These are phyloP conservation scores for Bemisia tabaci DNA, from an alignment of 1,140 invertebrate genomes.

Conservation along the genomic window DNA sequence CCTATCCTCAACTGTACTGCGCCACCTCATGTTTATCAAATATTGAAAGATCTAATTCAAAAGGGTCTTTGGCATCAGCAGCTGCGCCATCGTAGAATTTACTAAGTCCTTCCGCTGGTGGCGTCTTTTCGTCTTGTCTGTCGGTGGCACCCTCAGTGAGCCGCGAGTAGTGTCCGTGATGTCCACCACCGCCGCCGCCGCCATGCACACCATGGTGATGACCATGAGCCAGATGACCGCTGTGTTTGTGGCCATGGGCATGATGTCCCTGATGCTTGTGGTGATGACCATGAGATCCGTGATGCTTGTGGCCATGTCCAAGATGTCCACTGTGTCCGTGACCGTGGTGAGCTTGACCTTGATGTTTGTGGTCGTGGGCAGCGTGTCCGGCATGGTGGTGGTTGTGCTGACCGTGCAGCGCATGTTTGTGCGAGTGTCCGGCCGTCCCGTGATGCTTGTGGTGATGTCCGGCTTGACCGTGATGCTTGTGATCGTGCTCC, in stretches of 20 bases:
- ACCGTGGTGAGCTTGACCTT: slow-evolving; percentile 14
- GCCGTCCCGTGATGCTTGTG: slow-evolving; percentile 14
- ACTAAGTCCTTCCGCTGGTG: slow-evolving; percentile 11
- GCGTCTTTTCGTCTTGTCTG: background rate
- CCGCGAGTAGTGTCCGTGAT: slow-evolving; percentile 5
- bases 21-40: too few relatives aligned
- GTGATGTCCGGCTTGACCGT: slow-evolving; percentile 10
- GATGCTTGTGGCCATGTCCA: slow-evolving; percentile 16
- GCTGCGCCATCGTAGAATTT: slow-evolving; percentile 7
- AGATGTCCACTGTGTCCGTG: slow-evolving; percentile 16
- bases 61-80: background rate
- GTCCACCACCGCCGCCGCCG: slow-evolving; percentile 13
- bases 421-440: slow-evolving; percentile 15
- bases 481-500: slow-evolving; percentile 16
- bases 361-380: slow-evolving; percentile 16
- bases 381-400: slow-evolving; percentile 13
- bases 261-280: slow-evolving; percentile 15
- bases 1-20: too few relatives aligned
- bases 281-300: slow-evolving; percentile 11
- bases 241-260: slow-evolving; percentile 15
- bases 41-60: slow-evolving; percentile 5
- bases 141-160: background rate
- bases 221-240: slow-evolving; percentile 11
- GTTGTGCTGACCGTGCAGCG: slow-evolving; percentile 6
- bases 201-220: slow-evolving; percentile 14